Percentiles rank a stretch among this genome's conserved stretches.
phyloP scores from a whole-genome alignment of 2,797 vertebrate genomes.

The Aulostomus chinensis region DNA sequence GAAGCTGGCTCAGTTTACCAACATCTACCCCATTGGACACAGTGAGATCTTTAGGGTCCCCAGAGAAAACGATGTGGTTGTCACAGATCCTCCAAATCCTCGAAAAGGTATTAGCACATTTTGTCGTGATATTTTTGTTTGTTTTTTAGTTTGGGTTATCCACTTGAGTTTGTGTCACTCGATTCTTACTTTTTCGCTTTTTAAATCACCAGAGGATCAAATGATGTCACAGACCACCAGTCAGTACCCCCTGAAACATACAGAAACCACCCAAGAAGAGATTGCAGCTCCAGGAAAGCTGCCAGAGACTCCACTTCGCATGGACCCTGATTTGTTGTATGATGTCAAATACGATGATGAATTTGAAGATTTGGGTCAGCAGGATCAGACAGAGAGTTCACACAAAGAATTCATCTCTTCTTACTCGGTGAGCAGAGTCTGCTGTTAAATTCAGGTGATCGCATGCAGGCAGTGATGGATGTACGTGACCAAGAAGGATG shows the following conservation, averaged over 20 bases:
- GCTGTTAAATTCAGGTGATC: no score
- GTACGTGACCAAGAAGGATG: no score
- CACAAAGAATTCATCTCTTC: constrained; percentile 86
- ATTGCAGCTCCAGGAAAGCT: constrained; percentile 89
- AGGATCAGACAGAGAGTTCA: constrained; percentile 85
- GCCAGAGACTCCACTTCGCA: constrained; percentile 92
- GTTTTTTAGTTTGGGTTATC: background rate
- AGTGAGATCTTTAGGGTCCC: constrained; percentile 90
- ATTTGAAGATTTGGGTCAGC: constrained; percentile 64
- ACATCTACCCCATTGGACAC: constrained; percentile 85
- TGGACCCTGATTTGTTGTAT: constrained; percentile 77
- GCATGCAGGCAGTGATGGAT: background rate
- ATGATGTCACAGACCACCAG: constrained; percentile 89
- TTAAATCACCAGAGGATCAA: constrained; percentile 74
- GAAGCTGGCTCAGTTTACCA: constrained; percentile 85
- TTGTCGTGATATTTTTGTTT: background rate
- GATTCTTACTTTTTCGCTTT: background rate
- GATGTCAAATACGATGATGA: constrained; percentile 71
- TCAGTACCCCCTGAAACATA: constrained; percentile 85
- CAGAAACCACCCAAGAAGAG: constrained; percentile 91
- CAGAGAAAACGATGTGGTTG: constrained; percentile 83
- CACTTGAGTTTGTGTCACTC: background rate
- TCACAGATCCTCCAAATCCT: constrained; percentile 83
- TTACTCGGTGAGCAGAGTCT: constrained; percentile 87
- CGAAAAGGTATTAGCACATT: constrained; percentile 79